These are phyloP conservation scores for Sternotherus odoratus DNA, from an alignment of 2,797 vertebrate genomes.

Conservation along the genomic window DNA sequence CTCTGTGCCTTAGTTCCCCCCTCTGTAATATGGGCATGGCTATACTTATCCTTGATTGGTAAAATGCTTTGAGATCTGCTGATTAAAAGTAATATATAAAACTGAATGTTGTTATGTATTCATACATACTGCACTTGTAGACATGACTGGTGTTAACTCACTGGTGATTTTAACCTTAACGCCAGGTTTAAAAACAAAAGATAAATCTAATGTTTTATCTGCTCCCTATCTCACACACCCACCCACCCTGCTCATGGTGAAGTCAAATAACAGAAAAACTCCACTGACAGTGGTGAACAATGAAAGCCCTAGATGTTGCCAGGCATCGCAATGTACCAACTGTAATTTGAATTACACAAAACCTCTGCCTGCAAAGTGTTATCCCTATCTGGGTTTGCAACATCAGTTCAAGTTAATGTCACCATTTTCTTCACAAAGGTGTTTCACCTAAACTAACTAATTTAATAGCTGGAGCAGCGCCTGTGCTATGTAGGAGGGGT, in stretches of 20 bases:
- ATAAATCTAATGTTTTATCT: not conserved
- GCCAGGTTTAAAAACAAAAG: not conserved
- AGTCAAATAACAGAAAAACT: not conserved
- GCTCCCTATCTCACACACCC: not conserved
- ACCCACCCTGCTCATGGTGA: not conserved
- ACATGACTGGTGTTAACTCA: accelerated
- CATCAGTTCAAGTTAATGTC: not conserved
- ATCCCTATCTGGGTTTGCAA: not conserved
- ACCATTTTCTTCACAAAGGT: not conserved
- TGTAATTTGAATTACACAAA: not conserved
- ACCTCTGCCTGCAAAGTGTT: not conserved
- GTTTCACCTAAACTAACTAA: not conserved
- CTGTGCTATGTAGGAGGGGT: not conserved
- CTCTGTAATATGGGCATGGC: not conserved
- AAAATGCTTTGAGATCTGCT: not conserved
- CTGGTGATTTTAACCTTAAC: not conserved
- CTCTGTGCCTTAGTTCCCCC: not conserved
- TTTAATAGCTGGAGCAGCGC: not conserved
- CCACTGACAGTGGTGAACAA: not conserved
- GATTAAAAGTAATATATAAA: not conserved
- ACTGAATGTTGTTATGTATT: not conserved
- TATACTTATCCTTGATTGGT: not conserved
- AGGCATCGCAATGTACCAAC: not conserved
- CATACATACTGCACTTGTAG: not conserved
- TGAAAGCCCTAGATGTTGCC: not conserved